Conservation (phyloP, 2,888 invertebrate species). For the Agrilus biguttatus region DNA sequence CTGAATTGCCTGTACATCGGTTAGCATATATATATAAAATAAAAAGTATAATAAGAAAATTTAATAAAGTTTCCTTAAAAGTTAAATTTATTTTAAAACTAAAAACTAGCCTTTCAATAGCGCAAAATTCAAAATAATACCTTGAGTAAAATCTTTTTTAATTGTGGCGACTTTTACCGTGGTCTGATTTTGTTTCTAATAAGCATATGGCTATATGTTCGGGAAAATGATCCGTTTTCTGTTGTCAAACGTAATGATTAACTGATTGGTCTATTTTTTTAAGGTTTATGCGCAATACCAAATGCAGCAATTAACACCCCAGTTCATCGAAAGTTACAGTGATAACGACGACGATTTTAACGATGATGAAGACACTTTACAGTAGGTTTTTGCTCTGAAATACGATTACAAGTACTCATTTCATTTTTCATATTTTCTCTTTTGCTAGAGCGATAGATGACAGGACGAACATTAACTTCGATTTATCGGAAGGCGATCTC, state of each 20-base stretch:
- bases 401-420: not conserved
- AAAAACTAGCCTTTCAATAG: too few relatives aligned
- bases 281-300: constrained; percentile 45
- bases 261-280: constrained; percentile 12
- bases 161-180: too few relatives aligned
- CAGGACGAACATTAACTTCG: constrained; percentile 28
- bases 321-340: constrained; percentile 45
- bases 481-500: constrained; percentile 33
- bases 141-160: too few relatives aligned
- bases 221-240: not conserved
- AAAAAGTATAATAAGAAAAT: too few relatives aligned
- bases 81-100: too few relatives aligned
- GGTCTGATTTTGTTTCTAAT: too few relatives aligned
- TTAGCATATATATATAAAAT: too few relatives aligned
- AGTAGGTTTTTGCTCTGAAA: constrained; percentile 28
- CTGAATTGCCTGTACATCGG: too few relatives aligned
- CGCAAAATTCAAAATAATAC: too few relatives aligned
- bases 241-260: not conserved
- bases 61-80: too few relatives aligned
- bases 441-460: constrained; percentile 22
- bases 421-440: not conserved
- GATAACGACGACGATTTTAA: constrained; percentile 49
- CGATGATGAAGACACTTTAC: constrained; percentile 39
- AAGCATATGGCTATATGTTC: too few relatives aligned
- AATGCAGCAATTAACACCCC: constrained; percentile 45